A percentile compares a stretch with the other conserved stretches of the same genome.
Conservation (phyloP, 2,113 vertebrate species). For the Theristicus caerulescens region DNA sequence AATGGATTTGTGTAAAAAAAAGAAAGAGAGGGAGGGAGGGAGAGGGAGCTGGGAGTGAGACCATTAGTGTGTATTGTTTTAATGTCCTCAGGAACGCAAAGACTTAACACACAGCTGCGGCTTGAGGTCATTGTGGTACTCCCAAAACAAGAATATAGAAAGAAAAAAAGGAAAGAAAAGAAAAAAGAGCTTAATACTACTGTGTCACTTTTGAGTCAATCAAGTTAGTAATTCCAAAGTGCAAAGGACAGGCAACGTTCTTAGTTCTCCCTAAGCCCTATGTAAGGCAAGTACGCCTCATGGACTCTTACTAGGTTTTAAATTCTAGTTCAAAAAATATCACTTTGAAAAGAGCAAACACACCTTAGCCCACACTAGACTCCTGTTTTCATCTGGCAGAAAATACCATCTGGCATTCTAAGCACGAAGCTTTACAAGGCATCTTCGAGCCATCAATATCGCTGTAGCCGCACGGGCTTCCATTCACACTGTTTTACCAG, state of each 20-base stretch:
- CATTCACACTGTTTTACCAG: neutral
- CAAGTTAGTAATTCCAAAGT: neutral
- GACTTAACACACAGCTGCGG: neutral
- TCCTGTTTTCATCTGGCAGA: neutral
- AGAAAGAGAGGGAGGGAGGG: neutral
- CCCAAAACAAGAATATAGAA: neutral
- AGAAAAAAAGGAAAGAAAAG: neutral
- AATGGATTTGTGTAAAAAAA: neutral
- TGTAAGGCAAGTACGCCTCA: fast-evolving
- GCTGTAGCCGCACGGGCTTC: fast-evolving
- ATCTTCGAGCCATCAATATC: fast-evolving
- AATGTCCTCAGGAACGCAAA: neutral
- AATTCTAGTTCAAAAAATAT: neutral
- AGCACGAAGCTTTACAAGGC: neutral
- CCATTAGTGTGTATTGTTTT: neutral
- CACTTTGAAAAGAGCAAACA: neutral
- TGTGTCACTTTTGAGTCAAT: neutral
- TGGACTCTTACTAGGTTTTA: neutral
- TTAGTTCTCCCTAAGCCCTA: neutral
- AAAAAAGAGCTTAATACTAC: neutral
- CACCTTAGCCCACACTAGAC: neutral
- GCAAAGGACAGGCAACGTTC: neutral
- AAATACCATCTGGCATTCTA: neutral
- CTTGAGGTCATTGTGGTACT: slow-evolving; percentile 11
- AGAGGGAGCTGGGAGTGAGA: neutral